Conservation (phyloP, 2,888 invertebrate species). For the Limulus polyphemus region DNA sequence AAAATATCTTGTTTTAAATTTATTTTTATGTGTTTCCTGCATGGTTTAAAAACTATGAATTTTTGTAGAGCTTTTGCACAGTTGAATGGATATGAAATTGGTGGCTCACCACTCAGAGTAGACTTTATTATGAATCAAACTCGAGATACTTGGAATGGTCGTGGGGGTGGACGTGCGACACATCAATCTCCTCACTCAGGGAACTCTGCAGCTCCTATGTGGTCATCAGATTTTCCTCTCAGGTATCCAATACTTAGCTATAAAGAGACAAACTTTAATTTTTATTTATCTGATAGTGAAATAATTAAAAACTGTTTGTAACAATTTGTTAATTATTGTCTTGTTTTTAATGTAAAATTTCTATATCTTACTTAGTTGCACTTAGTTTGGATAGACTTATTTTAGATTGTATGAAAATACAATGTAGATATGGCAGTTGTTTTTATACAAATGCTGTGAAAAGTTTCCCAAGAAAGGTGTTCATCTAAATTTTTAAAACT, state of each 20-base stretch:
- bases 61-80: constrained; percentile 62
- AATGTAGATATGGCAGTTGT: too few relatives aligned
- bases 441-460: too few relatives aligned
- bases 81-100: constrained; percentile 74
- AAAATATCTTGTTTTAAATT: not conserved
- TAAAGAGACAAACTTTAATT: not conserved
- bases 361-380: too few relatives aligned
- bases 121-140: constrained; percentile 58
- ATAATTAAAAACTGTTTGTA: not conserved
- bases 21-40: not conserved
- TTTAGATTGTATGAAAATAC: too few relatives aligned
- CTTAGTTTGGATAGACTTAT: too few relatives aligned
- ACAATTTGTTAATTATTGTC: too few relatives aligned
- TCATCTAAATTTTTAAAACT: too few relatives aligned
- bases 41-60: not conserved
- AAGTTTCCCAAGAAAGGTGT: too few relatives aligned
- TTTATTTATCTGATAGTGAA: not conserved
- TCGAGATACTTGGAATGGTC: constrained; percentile 24
- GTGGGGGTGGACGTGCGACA: constrained; percentile 6
- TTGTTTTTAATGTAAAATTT: too few relatives aligned
- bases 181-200: constrained; percentile 11
- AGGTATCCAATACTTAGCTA: constrained; percentile 6
- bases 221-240: constrained; percentile 23
- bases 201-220: constrained; percentile 14
- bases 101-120: constrained; percentile 70